Percentiles rank a stretch among this genome's conserved stretches.
These are phyloP conservation scores for Paralvinella palmiformis DNA, from an alignment of 1,140 invertebrate species.

Conservation along the genomic window DNA sequence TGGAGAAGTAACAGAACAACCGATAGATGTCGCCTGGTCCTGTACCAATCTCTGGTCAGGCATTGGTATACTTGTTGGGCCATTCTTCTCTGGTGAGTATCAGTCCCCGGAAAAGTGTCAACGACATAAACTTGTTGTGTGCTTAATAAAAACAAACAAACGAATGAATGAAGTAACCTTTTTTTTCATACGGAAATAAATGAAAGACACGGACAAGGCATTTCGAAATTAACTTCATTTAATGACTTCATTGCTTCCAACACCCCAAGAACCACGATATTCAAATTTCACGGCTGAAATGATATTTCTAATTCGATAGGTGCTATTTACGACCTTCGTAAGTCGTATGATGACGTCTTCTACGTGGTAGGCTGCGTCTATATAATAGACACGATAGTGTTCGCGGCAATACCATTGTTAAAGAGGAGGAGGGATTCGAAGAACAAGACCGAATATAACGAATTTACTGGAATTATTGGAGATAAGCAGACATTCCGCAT, in stretches of 20 bases:
- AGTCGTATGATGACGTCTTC: constrained; percentile 25
- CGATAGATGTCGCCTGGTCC: constrained; percentile 24
- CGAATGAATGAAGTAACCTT: too few species aligned
- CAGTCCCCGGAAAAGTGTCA: neutral
- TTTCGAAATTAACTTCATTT: too few species aligned
- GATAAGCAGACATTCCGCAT: constrained; percentile 3
- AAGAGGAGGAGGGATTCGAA: neutral
- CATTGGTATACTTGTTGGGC: constrained; percentile 24
- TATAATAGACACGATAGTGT: constrained; percentile 18
- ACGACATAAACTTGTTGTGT: too few species aligned
- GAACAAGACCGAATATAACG: neutral
- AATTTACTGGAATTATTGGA: neutral
- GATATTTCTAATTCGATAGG: too few species aligned
- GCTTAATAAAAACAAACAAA: too few species aligned
- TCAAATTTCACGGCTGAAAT: too few species aligned
- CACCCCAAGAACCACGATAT: too few species aligned
- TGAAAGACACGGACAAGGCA: too few species aligned
- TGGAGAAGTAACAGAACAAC: constrained; percentile 20
- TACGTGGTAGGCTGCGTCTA: constrained; percentile 23
- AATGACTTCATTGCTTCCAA: too few species aligned
- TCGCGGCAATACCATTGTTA: constrained; percentile 18
- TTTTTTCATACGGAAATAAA: too few species aligned
- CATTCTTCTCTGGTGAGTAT: constrained; percentile 22
- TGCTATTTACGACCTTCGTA: constrained; percentile 20
- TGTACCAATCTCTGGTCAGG: constrained; percentile 25